These are phyloP conservation scores for Meles meles DNA, from an alignment of 2,113 vertebrate species.

Conservation along the genomic window DNA sequence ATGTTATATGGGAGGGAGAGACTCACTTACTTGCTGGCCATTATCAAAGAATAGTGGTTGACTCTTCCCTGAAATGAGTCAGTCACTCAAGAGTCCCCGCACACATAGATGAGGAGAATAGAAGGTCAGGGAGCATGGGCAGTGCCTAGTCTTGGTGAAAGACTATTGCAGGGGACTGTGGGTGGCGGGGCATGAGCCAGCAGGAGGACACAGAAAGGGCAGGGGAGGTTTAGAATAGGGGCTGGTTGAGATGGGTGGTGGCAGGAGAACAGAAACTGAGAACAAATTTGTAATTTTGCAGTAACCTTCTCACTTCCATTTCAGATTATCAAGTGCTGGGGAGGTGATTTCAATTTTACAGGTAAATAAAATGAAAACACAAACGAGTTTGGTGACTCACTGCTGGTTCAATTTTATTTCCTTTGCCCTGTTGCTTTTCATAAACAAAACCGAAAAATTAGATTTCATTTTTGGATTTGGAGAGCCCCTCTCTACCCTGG, in stretches of 20 bases:
- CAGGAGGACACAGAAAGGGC: background rate
- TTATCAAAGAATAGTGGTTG: background rate
- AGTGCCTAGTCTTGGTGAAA: background rate
- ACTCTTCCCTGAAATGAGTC: background rate
- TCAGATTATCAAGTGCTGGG: slow-evolving; percentile 43
- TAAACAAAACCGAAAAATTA: slow-evolving; percentile 38
- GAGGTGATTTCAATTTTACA: slow-evolving; percentile 47
- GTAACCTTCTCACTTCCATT: slow-evolving; percentile 33
- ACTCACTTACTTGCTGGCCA: background rate
- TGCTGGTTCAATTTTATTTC: slow-evolving; percentile 44
- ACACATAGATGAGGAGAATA: background rate
- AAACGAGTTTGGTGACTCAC: slow-evolving; percentile 13
- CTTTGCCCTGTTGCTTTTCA: slow-evolving; percentile 43
- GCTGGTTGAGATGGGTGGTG: background rate
- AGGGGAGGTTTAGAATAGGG: background rate
- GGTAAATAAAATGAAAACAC: slow-evolving; percentile 59
- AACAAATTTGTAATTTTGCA: slow-evolving; percentile 35
- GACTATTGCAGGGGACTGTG: background rate
- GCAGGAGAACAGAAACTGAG: slow-evolving; percentile 11
- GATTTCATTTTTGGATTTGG: slow-evolving; percentile 47
- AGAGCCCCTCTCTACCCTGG: background rate
- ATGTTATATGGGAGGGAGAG: background rate
- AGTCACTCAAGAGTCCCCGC: background rate
- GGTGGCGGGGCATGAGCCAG: background rate
- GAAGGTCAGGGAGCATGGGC: background rate